Evolutionary conservation across 2,797 vertebrate species (phyloP).

Genomic region (Rhyacichthys aspro): DNA sequence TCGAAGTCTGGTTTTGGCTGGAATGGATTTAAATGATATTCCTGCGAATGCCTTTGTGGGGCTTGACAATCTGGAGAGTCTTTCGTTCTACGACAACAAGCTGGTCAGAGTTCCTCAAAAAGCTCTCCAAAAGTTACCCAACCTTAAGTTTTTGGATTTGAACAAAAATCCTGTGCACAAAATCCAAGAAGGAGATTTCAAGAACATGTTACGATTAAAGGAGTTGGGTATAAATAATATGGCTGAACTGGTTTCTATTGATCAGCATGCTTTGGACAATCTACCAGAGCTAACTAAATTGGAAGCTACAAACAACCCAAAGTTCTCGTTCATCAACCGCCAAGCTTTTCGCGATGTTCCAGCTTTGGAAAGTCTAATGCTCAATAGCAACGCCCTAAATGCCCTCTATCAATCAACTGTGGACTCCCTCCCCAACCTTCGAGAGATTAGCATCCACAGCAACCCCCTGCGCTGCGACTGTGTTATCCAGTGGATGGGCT

Average conservation of each 20-base stretch:
- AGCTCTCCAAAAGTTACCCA: constrained; percentile 93
- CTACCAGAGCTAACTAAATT: constrained; percentile 97
- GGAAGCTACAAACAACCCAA: constrained; percentile 97
- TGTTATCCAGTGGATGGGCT: constrained; percentile 96
- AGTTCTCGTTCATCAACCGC: constrained; percentile 92
- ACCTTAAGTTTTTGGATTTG: constrained; percentile 97
- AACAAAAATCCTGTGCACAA: constrained; percentile 98
- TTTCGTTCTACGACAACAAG: constrained; percentile 98
- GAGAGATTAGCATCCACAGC: constrained; percentile 97
- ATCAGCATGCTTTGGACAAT: constrained; percentile 93
- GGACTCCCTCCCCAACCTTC: constrained; percentile 90
- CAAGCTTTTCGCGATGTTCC: constrained; percentile 93
- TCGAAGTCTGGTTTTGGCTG: constrained; percentile 94
- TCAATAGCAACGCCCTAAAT: constrained; percentile 97
- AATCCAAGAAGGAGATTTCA: constrained; percentile 97
- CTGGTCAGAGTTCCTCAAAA: constrained; percentile 90
- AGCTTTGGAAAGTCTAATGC: constrained; percentile 96
- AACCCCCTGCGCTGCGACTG: constrained; percentile 95
- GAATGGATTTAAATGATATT: constrained; percentile 95
- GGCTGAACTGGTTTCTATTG: constrained; percentile 94
- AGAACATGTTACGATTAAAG: constrained; percentile 93
- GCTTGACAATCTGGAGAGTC: constrained; percentile 94
- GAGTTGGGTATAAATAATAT: constrained; percentile 98
- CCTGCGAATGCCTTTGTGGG: constrained; percentile 94
- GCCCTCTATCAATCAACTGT: constrained; percentile 92